A percentile compares a stretch with the other conserved stretches of the same genome.
Evolutionary conservation across 2,888 invertebrate genomes (phyloP).

Genomic region (Omphaloscelis lunosa): DNA sequence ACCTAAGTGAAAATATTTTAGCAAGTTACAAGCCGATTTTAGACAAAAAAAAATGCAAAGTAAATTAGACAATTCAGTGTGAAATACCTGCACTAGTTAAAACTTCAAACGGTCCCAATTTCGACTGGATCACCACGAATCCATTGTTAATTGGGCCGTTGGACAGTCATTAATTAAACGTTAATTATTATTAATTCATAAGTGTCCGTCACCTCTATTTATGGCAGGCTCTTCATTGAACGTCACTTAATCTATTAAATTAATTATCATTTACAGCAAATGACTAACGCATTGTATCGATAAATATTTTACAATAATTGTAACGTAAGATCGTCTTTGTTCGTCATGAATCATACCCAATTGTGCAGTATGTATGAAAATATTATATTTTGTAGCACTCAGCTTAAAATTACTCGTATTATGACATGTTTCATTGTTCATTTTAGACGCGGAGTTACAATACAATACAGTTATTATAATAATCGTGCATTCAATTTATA

Average conservation of each 20-base stretch:
- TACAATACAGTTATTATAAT: constrained; percentile 22
- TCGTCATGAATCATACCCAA: constrained; percentile 69
- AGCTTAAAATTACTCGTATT: constrained; percentile 44
- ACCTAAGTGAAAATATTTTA: background rate
- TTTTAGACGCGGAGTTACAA: constrained; percentile 26
- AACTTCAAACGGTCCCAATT: constrained; percentile 1
- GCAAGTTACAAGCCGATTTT: background rate
- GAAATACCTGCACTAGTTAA: background rate
- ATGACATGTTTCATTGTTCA: constrained; percentile 42
- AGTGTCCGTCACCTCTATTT: constrained; percentile 53
- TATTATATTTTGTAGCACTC: constrained; percentile 43
- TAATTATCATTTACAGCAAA: constrained; percentile 63
- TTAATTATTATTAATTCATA: constrained; percentile 59
- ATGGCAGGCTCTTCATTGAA: constrained; percentile 27
- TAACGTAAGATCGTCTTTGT: constrained; percentile 70
- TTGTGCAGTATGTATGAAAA: constrained; percentile 47
- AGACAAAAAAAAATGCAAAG: no score
- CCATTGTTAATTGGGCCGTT: constrained; percentile 39
- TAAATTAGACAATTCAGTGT: background rate
- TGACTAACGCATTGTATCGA: constrained; percentile 75
- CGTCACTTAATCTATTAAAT: constrained; percentile 62
- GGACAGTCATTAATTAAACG: constrained; percentile 37
- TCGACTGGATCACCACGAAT: constrained; percentile 15
- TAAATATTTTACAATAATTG: constrained; percentile 72
- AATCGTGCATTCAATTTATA: constrained; percentile 9